Percentiles rank a stretch among this genome's conserved stretches.
These are phyloP conservation scores for Eristalinus aeneus DNA, from an alignment of 2,888 invertebrate species.

Conservation along the genomic window DNA sequence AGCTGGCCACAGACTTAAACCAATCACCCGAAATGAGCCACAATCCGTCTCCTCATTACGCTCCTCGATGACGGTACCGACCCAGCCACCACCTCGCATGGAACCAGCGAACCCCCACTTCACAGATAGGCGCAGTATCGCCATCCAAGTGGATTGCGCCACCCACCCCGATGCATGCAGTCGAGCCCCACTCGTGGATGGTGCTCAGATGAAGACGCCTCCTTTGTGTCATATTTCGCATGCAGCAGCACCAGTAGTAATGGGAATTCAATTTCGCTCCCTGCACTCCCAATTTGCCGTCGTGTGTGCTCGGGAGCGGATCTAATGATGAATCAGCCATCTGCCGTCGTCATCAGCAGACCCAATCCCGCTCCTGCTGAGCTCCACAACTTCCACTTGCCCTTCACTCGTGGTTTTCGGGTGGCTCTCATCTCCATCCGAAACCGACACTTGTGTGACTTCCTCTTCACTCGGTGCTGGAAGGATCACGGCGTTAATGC, in stretches of 20 bases:
- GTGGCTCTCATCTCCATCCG: conserved; percentile 31
- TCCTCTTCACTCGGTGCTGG: conserved; percentile 10
- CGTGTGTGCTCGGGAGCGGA: conserved; percentile 27
- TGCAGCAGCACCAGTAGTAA: conserved; percentile 32
- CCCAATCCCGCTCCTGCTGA: background rate
- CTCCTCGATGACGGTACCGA: background rate
- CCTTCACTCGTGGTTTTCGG: conserved; percentile 53
- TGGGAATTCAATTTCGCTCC: conserved; percentile 62
- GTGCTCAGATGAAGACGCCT: conserved; percentile 39
- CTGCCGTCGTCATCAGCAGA: conserved; percentile 12
- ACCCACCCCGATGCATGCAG: conserved; percentile 26
- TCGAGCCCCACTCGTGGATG: conserved; percentile 30
- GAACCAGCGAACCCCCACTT: conserved; percentile 7
- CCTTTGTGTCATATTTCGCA: conserved; percentile 62
- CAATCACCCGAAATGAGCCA: background rate
- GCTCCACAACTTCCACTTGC: conserved; percentile 35
- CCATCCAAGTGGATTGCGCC: conserved; percentile 66
- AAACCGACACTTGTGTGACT: background rate
- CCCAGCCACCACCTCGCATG: background rate
- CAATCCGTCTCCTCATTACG: background rate
- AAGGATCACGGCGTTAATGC: conserved; percentile 45
- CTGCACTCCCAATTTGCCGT: conserved; percentile 34
- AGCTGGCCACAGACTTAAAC: background rate
- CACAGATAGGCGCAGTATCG: conserved; percentile 64
- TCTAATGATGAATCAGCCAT: conserved; percentile 52